A percentile compares a stretch with the other conserved stretches of the same genome.
phyloP scores from a whole-genome alignment of 2,888 invertebrate species.

The Andrena bucephala region DNA sequence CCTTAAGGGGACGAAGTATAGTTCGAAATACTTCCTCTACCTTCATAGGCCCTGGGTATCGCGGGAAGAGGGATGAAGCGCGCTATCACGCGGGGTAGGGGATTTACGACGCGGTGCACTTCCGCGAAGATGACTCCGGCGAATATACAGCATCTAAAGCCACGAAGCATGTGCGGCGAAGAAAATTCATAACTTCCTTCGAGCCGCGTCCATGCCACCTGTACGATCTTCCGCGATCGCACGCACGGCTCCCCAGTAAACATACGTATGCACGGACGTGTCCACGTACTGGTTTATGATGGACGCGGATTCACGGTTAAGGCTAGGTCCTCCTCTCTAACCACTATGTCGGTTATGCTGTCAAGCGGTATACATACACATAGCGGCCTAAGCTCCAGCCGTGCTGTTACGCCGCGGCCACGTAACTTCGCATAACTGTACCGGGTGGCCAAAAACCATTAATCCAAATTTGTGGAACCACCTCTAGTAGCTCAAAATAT shows the following conservation, averaged over 20 bases:
- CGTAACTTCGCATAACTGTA: conserved; percentile 16
- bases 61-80: neutral
- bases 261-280: conserved; percentile 29
- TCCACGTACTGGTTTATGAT: conserved; percentile 54
- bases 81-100: neutral
- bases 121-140: neutral
- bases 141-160: neutral
- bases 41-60: too few relatives aligned
- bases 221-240: conserved; percentile 35
- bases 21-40: neutral
- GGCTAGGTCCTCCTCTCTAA: conserved; percentile 73
- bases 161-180: conserved; percentile 15
- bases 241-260: conserved; percentile 29
- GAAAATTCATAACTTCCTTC: conserved; percentile 37
- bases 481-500: too few relatives aligned
- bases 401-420: conserved; percentile 27
- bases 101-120: conserved; percentile 18
- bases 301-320: conserved; percentile 62
- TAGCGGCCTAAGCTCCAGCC: conserved; percentile 59
- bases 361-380: conserved; percentile 73
- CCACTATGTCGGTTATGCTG: conserved; percentile 75
- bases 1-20: too few relatives aligned
- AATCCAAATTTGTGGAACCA: too few relatives aligned
- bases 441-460: neutral
- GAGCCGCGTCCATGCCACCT: conserved; percentile 30